A percentile compares a stretch with the other conserved stretches of the same genome.
Evolutionary conservation across 2,888 invertebrate species (phyloP).

Genomic region (Macrosiphum euphorbiae): DNA sequence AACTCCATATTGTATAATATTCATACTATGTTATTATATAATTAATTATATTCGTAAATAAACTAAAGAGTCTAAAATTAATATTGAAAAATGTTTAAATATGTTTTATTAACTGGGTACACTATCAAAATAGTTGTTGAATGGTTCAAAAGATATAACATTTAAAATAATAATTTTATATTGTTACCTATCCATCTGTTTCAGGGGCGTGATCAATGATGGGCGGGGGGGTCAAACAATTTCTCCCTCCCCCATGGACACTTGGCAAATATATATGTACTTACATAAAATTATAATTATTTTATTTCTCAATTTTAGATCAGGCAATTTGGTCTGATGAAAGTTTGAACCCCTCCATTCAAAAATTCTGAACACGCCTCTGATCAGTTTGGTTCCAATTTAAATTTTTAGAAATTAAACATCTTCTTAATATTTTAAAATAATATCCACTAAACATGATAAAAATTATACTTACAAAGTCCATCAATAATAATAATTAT

Average conservation of each 20-base stretch:
- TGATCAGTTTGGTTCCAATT: background rate
- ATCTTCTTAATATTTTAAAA: background rate
- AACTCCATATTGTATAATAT: background rate
- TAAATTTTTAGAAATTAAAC: background rate
- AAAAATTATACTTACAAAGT: background rate
- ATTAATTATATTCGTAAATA: background rate
- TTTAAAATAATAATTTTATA: background rate
- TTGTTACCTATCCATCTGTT: background rate
- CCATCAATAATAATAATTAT: rapidly evolving
- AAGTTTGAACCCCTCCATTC: no score
- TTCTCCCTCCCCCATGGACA: no score
- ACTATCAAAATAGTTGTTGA: background rate
- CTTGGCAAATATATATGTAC: no score
- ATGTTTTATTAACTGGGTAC: background rate
- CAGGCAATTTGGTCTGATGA: no score
- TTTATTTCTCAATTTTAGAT: no score
- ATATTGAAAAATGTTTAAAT: background rate
- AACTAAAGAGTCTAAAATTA: background rate
- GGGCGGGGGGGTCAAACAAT: no score
- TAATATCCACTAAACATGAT: background rate
- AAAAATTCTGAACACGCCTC: no score
- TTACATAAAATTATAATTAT: no score
- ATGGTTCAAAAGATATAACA: background rate
- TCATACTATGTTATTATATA: background rate
- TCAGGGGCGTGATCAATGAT: no score